phyloP scores from a whole-genome alignment of 1,140 invertebrate species.

The Aphidius gifuensis region DNA sequence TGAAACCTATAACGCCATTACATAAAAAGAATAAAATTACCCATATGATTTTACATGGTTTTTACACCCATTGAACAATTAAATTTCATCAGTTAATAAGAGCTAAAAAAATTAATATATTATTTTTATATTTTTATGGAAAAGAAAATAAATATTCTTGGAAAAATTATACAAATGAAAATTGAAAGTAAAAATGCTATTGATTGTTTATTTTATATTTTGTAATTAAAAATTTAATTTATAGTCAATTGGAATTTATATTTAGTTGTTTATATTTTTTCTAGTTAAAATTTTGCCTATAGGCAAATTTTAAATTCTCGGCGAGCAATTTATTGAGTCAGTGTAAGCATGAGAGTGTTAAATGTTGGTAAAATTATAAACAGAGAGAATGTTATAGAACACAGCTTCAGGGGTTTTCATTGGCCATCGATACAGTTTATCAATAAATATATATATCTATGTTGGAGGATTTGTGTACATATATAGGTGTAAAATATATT shows the following conservation, averaged over 20 bases:
- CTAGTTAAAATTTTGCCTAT: neutral
- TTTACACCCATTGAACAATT: neutral
- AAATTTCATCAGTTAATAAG: no score
- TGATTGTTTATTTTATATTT: no score
- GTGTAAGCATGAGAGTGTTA: constrained; percentile 1
- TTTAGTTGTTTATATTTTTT: neutral
- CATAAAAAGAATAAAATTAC: constrained; percentile 1
- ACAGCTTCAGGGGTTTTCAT: constrained; percentile 17
- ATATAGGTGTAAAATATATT: no score
- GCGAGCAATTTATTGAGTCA: neutral
- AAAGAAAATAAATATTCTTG: no score
- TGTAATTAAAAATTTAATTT: no score
- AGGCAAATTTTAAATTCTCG: neutral
- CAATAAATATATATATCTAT: no score
- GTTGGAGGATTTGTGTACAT: no score
- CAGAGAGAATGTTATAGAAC: constrained; percentile 9
- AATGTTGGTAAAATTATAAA: constrained; percentile 2
- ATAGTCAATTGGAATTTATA: no score
- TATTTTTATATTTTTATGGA: no score
- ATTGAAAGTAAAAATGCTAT: no score
- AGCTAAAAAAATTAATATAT: no score
- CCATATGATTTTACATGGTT: neutral
- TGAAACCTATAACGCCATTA: constrained; percentile 11
- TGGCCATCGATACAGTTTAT: constrained; percentile 15
- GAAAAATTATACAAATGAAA: no score